Evolutionary conservation across 2,888 invertebrate species (phyloP).

Genomic region (Mythimna loreyi): DNA sequence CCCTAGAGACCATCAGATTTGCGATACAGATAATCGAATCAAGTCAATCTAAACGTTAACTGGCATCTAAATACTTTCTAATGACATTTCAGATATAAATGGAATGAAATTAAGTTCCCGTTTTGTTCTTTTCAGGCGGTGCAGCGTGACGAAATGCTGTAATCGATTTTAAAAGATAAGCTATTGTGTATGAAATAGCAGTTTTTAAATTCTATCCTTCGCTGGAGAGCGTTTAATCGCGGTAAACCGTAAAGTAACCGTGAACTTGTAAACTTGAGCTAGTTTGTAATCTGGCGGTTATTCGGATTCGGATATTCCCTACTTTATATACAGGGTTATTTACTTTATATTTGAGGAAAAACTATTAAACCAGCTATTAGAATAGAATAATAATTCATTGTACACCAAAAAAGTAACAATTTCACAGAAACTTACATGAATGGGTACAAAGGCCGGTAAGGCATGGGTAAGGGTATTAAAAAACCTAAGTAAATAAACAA

Average conservation of each 20-base stretch:
- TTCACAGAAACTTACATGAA: too few relatives aligned
- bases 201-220: neutral
- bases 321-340: neutral
- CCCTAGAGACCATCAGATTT: slow-evolving; percentile 16
- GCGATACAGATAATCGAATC: slow-evolving; percentile 20
- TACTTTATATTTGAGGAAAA: neutral
- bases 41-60: slow-evolving; percentile 12
- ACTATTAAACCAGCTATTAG: too few relatives aligned
- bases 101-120: slow-evolving; percentile 2
- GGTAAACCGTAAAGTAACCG: slow-evolving; percentile 6
- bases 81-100: slow-evolving; percentile 27
- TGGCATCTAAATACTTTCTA: neutral
- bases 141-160: slow-evolving; percentile 16
- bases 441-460: too few relatives aligned
- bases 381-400: too few relatives aligned
- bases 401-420: too few relatives aligned
- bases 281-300: neutral
- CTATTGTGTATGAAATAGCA: slow-evolving; percentile 19
- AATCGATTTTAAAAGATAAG: slow-evolving; percentile 1
- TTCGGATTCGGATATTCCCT: too few relatives aligned
- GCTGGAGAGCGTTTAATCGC: slow-evolving; percentile 3
- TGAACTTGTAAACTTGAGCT: slow-evolving; percentile 28
- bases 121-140: slow-evolving; percentile 13
- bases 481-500: too few relatives aligned
- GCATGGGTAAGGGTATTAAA: too few relatives aligned